Evolutionary conservation across 64 coral and sea anemone genomes (phyloP), one percentile per base, ranked within the genome.

Genomic region (Astreopora myriophthalma): DNA sequence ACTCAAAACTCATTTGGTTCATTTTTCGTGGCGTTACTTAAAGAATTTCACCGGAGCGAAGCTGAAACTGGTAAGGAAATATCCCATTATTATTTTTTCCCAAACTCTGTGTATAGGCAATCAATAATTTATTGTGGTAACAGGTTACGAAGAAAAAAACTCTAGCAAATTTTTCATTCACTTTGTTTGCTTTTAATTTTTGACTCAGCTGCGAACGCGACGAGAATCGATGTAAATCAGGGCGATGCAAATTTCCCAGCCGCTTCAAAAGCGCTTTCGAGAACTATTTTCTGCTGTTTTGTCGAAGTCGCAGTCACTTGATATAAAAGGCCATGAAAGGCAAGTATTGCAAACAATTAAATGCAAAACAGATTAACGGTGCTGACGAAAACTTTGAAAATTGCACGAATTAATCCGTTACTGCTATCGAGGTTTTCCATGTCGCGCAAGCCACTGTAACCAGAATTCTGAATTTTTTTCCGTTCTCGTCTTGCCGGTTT

Each of bases 1-100:
- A 85, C 89, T 27, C 81, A 86, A 66, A 97, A 97, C 36, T 94
- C 95, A 70, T 97, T 97, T 31, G 95, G 95, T 25, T 60, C 91
- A 23, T 93, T 97, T 69, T 97, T 97, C 75, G 31, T 97, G 27
- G 95, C 93, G 71, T 89, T 97, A 38, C 40, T 97, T 58, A 68
- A 90, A 35, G 92, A 97, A 48, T 97, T 97, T 75, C 48, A 94
- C 2, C 86, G 66, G 67, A 87, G 91, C 42, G 95, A 97, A 42
- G 93, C 95, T n/a, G 76, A 88, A 14, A 97, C 95, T 3, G 95
- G 95, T 97, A 90, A 90, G 91, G 44, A 46, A 42, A 46, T 32
- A 44, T 86, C 36, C 11, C 6, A 39, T 67, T 67, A 49, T 69
- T 70, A 3, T 55, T 38, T 85, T 49, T 28, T 40, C 67, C 46